Evolutionary conservation across 2,888 invertebrate species (phyloP).

Genomic region (Lypha dubia): DNA sequence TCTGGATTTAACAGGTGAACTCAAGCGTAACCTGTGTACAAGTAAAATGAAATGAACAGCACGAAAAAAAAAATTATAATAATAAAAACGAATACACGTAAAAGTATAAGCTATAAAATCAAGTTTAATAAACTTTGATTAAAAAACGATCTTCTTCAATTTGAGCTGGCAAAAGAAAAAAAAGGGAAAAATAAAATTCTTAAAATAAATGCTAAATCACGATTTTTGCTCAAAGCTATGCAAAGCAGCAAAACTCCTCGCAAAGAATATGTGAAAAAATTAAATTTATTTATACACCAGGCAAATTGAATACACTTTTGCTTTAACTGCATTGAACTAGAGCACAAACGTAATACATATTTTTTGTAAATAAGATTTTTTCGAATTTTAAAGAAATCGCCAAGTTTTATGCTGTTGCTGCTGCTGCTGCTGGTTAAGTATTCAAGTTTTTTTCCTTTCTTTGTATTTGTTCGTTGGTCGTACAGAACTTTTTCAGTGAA

Average conservation of each 20-base stretch:
- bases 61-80: no score
- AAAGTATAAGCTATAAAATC: conserved; percentile 36
- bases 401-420: background rate
- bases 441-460: no score
- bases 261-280: conserved; percentile 28
- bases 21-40: conserved; percentile 69
- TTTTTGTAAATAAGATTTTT: conserved; percentile 41
- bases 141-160: conserved; percentile 64
- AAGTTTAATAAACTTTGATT: conserved; percentile 67
- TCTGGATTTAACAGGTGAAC: conserved; percentile 82
- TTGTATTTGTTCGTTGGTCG: conserved; percentile 14
- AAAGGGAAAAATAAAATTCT: conserved; percentile 44
- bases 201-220: conserved; percentile 73
- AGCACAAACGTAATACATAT: conserved; percentile 61
- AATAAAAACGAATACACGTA: conserved; percentile 41
- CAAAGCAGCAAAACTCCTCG: conserved; percentile 62
- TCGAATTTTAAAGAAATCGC: conserved; percentile 26
- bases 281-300: conserved; percentile 29
- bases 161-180: conserved; percentile 34
- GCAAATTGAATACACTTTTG: conserved; percentile 57
- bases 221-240: conserved; percentile 75
- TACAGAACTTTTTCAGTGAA: conserved; percentile 48
- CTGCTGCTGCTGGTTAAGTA: conserved; percentile 35
- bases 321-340: conserved; percentile 51
- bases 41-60: conserved; percentile 52